Conservation (phyloP, 2,797 vertebrate genomes). For the Paratrypauchen microcephalus region DNA sequence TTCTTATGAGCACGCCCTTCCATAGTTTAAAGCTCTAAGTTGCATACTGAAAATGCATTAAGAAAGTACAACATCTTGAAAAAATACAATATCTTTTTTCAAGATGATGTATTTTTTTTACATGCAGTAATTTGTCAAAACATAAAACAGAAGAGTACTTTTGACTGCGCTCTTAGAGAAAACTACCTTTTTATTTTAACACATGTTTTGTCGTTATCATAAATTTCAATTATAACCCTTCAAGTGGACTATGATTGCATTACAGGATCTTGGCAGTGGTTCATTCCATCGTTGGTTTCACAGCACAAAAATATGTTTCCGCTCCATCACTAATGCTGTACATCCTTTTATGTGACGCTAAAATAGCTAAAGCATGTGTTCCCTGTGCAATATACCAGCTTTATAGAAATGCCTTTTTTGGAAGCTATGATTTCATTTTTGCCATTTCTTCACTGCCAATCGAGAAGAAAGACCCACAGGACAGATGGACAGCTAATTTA, state of each 20-base stretch:
- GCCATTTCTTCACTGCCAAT: neutral
- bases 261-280: constrained; percentile 11
- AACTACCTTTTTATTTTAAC: neutral
- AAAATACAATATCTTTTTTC: too few relatives aligned
- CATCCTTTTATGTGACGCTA: constrained; percentile 9
- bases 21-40: too few relatives aligned
- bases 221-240: constrained; percentile 11
- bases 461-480: neutral
- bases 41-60: too few relatives aligned
- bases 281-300: constrained; percentile 4
- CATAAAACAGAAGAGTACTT: neutral
- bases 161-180: neutral
- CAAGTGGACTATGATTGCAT: neutral
- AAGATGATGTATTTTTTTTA: neutral
- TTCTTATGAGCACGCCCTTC: too few relatives aligned
- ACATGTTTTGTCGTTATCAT: neutral
- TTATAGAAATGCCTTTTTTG: neutral
- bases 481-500: constrained; percentile 7
- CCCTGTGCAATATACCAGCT: neutral
- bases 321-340: constrained; percentile 21
- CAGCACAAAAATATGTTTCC: constrained; percentile 13
- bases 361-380: constrained; percentile 19
- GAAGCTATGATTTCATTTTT: neutral
- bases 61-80: too few relatives aligned
- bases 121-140: constrained; percentile 21